Evolutionary conservation across 2,888 invertebrate species (phyloP).

Genomic region (Coleophora flavipennella): DNA sequence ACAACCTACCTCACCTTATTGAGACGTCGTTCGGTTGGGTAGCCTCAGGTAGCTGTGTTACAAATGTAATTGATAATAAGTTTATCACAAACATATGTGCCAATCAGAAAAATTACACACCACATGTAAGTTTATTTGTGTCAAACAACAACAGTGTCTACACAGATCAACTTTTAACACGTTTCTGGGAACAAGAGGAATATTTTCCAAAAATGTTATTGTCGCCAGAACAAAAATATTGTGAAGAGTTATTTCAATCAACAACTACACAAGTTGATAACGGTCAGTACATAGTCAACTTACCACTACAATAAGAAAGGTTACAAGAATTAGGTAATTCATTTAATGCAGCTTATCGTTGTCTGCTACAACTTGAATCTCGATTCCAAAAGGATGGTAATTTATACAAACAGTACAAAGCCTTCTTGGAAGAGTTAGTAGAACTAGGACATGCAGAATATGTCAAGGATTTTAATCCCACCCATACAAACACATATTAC

Average conservation of each 20-base stretch:
- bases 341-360: slow-evolving; percentile 13
- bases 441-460: slow-evolving; percentile 13
- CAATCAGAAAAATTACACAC: no score
- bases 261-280: slow-evolving; percentile 7
- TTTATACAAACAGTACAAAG: slow-evolving; percentile 8
- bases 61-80: no score
- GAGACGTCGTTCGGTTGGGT: no score
- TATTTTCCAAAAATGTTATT: no score
- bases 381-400: slow-evolving; percentile 8
- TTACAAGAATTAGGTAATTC: slow-evolving; percentile 11
- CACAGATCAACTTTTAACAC: no score
- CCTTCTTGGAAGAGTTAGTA: slow-evolving; percentile 12
- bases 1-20: no score
- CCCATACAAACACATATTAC: slow-evolving; percentile 1
- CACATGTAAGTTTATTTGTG: no score
- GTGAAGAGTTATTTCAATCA: slow-evolving; percentile 7
- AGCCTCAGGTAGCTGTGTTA: no score
- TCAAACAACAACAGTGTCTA: no score
- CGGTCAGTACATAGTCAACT: slow-evolving; percentile 5
- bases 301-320: slow-evolving; percentile 9
- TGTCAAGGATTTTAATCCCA: slow-evolving; percentile 5
- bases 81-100: no score
- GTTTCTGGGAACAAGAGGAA: no score
- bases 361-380: slow-evolving; percentile 11
- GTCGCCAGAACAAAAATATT: slow-evolving; percentile 8